A percentile compares a stretch with the other conserved stretches of the same genome.
Conservation (phyloP, 92 coral and sea anemone species). For the Plumapathes pennacea region DNA sequence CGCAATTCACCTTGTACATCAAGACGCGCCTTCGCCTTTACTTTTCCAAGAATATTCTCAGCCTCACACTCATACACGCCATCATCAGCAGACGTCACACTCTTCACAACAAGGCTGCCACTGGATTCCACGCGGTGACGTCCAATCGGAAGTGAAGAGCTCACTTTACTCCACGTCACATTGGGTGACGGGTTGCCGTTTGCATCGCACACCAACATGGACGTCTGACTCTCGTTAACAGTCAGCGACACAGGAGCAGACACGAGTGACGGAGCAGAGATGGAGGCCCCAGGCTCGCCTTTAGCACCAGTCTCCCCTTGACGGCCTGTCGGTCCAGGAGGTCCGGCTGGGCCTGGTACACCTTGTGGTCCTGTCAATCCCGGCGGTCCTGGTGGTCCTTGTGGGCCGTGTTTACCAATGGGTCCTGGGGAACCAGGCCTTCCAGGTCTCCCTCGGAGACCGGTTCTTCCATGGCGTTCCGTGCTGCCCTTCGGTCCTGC, state of each 20-base stretch:
- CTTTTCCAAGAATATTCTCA: constrained; percentile 4
- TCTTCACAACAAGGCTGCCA: constrained; percentile 24
- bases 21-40: neutral
- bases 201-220: constrained; percentile 22
- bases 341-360: constrained; percentile 32
- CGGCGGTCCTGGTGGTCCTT: constrained; percentile 27
- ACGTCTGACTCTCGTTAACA: constrained; percentile 45
- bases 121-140: constrained; percentile 31
- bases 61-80: constrained; percentile 26
- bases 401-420: constrained; percentile 57
- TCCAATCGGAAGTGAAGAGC: constrained; percentile 20
- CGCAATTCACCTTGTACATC: constrained; percentile 1
- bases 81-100: constrained; percentile 12
- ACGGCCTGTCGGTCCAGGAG: constrained; percentile 47
- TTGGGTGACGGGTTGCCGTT: constrained; percentile 49
- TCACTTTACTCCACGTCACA: constrained; percentile 47
- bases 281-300: constrained; percentile 38
- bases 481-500: constrained; percentile 28
- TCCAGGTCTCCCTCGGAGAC: constrained; percentile 28
- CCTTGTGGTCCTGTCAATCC: constrained; percentile 35
- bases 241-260: constrained; percentile 15
- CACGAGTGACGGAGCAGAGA: constrained; percentile 41
- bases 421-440: constrained; percentile 33
- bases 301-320: constrained; percentile 46
- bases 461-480: constrained; percentile 21